Evolutionary conservation across 2,113 vertebrate species (phyloP), one percentile per base, ranked within the genome.

Genomic region (Leuciscus idus): DNA sequence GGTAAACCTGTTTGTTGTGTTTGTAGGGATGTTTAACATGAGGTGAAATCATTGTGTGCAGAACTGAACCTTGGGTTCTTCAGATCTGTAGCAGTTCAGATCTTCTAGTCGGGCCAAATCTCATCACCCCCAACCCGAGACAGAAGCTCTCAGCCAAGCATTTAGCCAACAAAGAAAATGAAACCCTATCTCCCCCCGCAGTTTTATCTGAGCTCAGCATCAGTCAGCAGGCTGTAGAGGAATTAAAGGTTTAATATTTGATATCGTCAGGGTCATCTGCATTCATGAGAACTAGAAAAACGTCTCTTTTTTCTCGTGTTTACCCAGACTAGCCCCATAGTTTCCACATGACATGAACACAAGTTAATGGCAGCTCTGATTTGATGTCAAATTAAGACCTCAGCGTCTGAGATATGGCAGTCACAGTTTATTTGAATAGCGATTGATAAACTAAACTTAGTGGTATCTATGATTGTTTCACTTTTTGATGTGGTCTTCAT

Each of bases 141-240:
- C 74, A 61, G 84, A 83, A 64, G 81, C 84, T 88, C 83, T 91
- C 81, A 86, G 81, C 64, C 66, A 62, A 84, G 86, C 86, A 93
- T 91, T 92, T 88, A 91, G 80, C 86, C 92, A 93, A 94, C 91
- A 94, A 91, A 93, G 94, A 91, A 85, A 74, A 93, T 36, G 92
- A 95, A 95, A 94, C 88, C 46, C 85, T 90, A 94, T 93, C 90
- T 66, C 78, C 73, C 89, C 66, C 89, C 50, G 23, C 77, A 61
- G 9, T 26, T 23, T 87, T 91, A 92, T 93, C 92, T 93, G 91
- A 88, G 76, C 87, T 48, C 64, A 36, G 77, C 64, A 90, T 92
- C 88, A 81, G 90, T 86, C 92, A 62, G 84, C 91, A 78, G 28
- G 86, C 87, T 81, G 85, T 57, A 43, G 39, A 87, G 86, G 90